Evolutionary conservation across 2,113 vertebrate genomes (phyloP).

Genomic region (Nesogale talazaci): DNA sequence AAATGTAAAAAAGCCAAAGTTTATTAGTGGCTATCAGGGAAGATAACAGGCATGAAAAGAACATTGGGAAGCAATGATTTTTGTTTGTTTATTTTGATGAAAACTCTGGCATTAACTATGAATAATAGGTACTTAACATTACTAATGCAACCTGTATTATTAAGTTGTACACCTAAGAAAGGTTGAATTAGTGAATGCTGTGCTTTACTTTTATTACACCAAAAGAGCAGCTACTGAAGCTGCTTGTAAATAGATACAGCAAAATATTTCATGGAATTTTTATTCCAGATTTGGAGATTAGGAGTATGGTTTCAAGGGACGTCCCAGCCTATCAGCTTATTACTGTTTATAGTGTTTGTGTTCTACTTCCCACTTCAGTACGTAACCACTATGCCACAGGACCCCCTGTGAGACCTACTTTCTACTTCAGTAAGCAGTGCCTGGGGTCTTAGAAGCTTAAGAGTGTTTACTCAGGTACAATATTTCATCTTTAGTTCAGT

Average conservation of each 20-base stretch:
- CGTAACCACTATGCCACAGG: too few relatives aligned
- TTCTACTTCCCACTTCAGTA: neutral
- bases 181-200: neutral
- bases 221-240: neutral
- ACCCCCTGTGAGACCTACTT: too few relatives aligned
- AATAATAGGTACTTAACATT: too few relatives aligned
- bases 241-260: neutral
- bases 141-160: neutral
- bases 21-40: too few relatives aligned
- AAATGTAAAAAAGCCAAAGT: neutral
- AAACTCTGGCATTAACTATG: too few relatives aligned
- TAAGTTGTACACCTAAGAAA: neutral
- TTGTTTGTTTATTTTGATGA: too few relatives aligned
- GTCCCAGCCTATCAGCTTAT: neutral
- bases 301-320: too few relatives aligned
- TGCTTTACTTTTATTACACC: neutral
- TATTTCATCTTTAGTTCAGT: neutral
- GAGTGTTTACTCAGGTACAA: neutral
- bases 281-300: neutral
- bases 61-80: neutral
- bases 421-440: neutral
- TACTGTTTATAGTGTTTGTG: neutral
- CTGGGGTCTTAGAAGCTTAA: neutral
- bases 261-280: neutral
- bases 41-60: neutral